These are phyloP conservation scores for Tipula helvola DNA, from an alignment of 2,888 invertebrate genomes.

Conservation along the genomic window DNA sequence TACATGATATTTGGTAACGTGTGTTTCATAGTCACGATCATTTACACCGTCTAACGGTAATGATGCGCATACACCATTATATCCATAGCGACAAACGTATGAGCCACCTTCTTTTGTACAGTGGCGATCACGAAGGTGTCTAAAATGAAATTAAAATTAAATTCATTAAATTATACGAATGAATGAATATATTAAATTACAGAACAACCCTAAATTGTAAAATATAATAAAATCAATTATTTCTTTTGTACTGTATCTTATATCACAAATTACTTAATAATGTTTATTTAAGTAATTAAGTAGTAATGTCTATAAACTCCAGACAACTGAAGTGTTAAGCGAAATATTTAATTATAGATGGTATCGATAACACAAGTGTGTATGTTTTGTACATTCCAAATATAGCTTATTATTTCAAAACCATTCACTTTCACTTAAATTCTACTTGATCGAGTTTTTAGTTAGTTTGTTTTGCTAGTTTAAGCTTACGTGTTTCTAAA, in stretches of 20 bases:
- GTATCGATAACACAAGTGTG: not conserved
- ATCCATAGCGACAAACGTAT: constrained; percentile 76
- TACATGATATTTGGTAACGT: constrained; percentile 57
- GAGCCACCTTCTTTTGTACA: constrained; percentile 77
- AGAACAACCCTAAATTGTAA: not conserved
- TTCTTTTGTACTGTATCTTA: no score
- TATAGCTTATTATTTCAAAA: not conserved
- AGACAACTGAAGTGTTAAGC: not conserved
- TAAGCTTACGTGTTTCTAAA: not conserved
- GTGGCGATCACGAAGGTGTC: constrained; percentile 68
- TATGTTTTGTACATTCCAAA: not conserved
- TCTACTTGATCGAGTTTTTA: not conserved
- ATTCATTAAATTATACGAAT: not conserved
- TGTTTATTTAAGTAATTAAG: not conserved
- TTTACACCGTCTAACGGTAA: constrained; percentile 81
- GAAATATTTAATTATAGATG: not conserved
- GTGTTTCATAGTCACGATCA: constrained; percentile 77
- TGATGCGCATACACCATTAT: constrained; percentile 74
- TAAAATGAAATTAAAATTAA: constrained; percentile 27
- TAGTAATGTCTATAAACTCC: not conserved
- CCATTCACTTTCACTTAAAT: not conserved
- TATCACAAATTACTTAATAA: no score
- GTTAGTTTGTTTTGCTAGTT: not conserved
- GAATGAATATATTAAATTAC: not conserved
- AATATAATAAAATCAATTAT: not conserved